phyloP scores from a whole-genome alignment of 1,140 invertebrate genomes.

The Listronotus oregonensis region DNA sequence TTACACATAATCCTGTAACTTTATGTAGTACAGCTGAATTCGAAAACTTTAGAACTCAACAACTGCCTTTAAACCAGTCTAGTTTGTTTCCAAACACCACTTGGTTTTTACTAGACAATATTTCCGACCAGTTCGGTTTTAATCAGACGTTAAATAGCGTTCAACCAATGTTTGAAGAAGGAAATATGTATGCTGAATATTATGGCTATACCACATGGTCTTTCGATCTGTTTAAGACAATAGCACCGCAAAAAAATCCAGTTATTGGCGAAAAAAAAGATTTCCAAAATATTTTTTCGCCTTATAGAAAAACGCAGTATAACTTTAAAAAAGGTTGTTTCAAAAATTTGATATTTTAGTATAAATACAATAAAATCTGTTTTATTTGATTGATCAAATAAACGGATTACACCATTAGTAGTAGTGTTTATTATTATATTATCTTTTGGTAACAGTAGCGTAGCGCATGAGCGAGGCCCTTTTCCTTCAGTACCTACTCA shows the following conservation, averaged over 20 bases:
- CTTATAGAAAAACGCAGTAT: background rate
- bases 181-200: constrained; percentile 20
- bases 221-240: background rate
- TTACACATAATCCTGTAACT: no score
- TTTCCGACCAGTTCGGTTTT: constrained; percentile 22
- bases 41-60: no score
- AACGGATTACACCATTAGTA: no score
- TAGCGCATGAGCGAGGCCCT: no score
- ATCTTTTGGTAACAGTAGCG: no score
- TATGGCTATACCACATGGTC: constrained; percentile 10
- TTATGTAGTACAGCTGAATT: no score
- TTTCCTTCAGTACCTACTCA: no score
- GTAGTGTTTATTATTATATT: no score
- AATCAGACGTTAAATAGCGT: constrained; percentile 12
- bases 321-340: background rate
- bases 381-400: no score
- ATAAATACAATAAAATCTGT: background rate
- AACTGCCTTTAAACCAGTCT: background rate
- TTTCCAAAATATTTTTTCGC: constrained; percentile 8
- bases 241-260: background rate
- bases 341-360: constrained; percentile 1
- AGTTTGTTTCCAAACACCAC: constrained; percentile 1
- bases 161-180: constrained; percentile 13
- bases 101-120: constrained; percentile 12
- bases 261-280: constrained; percentile 6